A percentile compares a stretch with the other conserved stretches of the same genome.
These are phyloP conservation scores for Sorex araneus DNA, from an alignment of 2,113 vertebrate species.

Conservation along the genomic window DNA sequence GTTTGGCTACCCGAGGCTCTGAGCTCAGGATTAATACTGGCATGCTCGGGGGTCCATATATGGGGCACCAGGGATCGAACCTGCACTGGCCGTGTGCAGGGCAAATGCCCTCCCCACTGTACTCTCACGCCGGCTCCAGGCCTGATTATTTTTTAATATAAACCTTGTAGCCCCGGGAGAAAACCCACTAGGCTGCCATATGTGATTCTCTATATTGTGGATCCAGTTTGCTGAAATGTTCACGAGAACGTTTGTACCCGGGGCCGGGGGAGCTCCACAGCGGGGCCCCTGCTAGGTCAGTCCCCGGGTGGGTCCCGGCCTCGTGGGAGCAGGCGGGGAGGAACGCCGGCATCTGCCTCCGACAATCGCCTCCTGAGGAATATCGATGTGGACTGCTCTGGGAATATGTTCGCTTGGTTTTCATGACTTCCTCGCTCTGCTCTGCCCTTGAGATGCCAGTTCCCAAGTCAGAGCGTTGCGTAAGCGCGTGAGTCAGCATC, in stretches of 20 bases:
- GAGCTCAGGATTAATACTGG: too few species aligned
- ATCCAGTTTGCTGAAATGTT: background rate
- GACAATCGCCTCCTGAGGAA: background rate
- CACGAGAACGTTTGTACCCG: background rate
- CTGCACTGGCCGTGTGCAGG: too few species aligned
- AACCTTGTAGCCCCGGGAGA: background rate
- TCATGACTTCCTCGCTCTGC: background rate
- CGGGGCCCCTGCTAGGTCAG: too few species aligned
- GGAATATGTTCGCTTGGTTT: conserved; percentile 12
- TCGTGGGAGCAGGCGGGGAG: too few species aligned
- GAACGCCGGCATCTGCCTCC: background rate
- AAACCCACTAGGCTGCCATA: background rate
- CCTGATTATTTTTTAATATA: too few species aligned
- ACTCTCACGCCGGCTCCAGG: too few species aligned
- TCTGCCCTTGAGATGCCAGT: background rate
- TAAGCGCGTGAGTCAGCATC: background rate
- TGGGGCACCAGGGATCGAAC: too few species aligned
- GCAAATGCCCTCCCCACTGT: too few species aligned
- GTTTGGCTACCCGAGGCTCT: too few species aligned
- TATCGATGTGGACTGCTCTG: background rate
- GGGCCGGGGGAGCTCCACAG: too few species aligned
- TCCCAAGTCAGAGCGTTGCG: conserved; percentile 1
- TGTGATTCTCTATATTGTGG: background rate
- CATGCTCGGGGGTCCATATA: too few species aligned
- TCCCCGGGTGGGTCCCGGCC: too few species aligned